Conservation (phyloP, 2,797 vertebrate genomes). For the Kryptolebias ocellatus region DNA sequence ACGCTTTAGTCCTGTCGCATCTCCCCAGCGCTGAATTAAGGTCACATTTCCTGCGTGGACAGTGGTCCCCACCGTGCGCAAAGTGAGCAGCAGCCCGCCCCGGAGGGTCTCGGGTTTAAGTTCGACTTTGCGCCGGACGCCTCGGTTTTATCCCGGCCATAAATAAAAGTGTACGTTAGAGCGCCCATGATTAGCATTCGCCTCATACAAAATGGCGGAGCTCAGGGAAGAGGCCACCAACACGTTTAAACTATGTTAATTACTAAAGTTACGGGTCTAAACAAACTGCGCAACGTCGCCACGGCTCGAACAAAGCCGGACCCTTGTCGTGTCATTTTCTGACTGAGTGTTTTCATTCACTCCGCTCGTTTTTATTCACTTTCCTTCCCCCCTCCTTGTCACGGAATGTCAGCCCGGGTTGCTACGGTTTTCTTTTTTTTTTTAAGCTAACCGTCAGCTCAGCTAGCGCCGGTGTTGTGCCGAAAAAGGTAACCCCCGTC, state of each 20-base stretch:
- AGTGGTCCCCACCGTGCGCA: conserved; percentile 41
- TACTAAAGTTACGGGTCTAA: conserved; percentile 78
- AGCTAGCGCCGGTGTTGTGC: conserved; percentile 65
- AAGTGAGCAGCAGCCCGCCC: conserved; percentile 61
- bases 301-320: conserved; percentile 52
- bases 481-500: background rate
- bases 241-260: conserved; percentile 87
- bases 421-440: conserved; percentile 37
- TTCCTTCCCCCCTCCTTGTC: conserved; percentile 81
- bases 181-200: conserved; percentile 90
- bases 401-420: conserved; percentile 85
- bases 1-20: conserved; percentile 80
- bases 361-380: conserved; percentile 82
- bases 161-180: conserved; percentile 86
- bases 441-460: conserved; percentile 63
- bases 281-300: conserved; percentile 60
- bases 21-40: conserved; percentile 73
- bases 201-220: conserved; percentile 89
- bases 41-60: conserved; percentile 40
- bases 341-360: conserved; percentile 76
- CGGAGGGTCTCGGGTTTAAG: conserved; percentile 28
- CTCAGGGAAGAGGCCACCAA: conserved; percentile 86
- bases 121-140: conserved; percentile 57
- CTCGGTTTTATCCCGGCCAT: conserved; percentile 79
- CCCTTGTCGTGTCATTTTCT: conserved; percentile 71